Base-by-base conservation (phyloP, 2,113 vertebrate species). In the Himantopus leucocephalus region DNA sequence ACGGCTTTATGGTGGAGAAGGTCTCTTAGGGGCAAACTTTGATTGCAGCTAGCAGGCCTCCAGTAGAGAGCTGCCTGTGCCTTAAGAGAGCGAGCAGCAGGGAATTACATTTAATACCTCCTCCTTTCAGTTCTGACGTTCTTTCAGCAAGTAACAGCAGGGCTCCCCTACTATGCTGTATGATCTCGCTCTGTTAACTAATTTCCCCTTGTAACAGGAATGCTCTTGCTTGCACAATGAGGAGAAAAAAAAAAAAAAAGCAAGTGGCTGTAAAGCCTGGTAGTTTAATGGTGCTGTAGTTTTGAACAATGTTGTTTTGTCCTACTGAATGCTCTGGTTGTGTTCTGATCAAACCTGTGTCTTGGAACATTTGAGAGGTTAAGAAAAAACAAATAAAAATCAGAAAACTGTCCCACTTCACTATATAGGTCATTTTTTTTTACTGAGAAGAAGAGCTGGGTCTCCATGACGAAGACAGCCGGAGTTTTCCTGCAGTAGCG, bases 51-150 rank as follows among this genome's bases (percentile, higher is more conserved):
- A n/a, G 78, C 81, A 76, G 90, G 74, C 62, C 58, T 76, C 96
- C 93, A 88, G 90, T 29, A 14, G 94, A 80, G 96, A 96, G 62
- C 85, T 90, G 96, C 92, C 67, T 55, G 90, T n/a, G 92, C 93
- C 94, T 88, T 85, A 16, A 73, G 90, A 96, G 92, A 73, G 66
- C 2, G 1, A 96, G 92, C 96, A 96, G 96, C 95, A 66, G 96
- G 96, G 93, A 88, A 70, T 58, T 80, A 30, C 66, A 85, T 88
- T 92, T 96, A 60, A 95, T 94, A 58, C 85, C 84, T 83, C 93
- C 94, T 92, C 55, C 80, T 93, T 62, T 56, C 94, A 66, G 53
- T 59, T 85, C 94, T 91, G 78, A 95, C 81, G 35, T 94, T 82
- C 82, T 85, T 88, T 68, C 92, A 74, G 90, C 71, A 43, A 93